Evolutionary conservation across 2,888 invertebrate genomes (phyloP).

Genomic region (Pardosa pseudoannulata): DNA sequence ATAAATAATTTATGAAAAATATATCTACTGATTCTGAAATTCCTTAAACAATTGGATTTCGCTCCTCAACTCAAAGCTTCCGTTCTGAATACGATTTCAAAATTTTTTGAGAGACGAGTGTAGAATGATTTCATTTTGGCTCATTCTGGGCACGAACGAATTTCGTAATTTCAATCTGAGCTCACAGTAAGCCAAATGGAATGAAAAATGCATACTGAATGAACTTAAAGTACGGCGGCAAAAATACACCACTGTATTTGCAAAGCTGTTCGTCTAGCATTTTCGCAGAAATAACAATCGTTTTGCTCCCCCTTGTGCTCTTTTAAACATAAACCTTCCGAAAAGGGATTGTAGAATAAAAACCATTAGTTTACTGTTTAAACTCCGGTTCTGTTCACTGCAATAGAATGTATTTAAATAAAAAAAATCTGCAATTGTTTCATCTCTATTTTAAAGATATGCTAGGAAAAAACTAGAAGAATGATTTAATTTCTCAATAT

Average conservation of each 20-base stretch:
- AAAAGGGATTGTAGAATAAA: no score
- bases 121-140: no score
- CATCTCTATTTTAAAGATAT: no score
- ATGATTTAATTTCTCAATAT: no score
- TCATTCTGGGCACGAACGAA: background rate
- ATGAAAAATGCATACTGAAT: background rate
- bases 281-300: background rate
- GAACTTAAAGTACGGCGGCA: background rate
- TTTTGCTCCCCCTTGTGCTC: no score
- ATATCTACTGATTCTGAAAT: background rate
- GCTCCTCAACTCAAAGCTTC: no score
- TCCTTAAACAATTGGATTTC: background rate
- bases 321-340: no score
- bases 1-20: conserved; percentile 2
- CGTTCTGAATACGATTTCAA: background rate
- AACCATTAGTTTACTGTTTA: no score
- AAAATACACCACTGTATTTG: background rate
- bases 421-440: no score
- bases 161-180: background rate
- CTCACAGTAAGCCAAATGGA: background rate
- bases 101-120: background rate
- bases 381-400: no score
- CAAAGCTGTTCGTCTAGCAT: background rate
- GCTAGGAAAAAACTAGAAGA: no score
- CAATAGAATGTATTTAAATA: no score